Conservation (phyloP, 2,888 invertebrate genomes). For the Teinopalpus imperialis region DNA sequence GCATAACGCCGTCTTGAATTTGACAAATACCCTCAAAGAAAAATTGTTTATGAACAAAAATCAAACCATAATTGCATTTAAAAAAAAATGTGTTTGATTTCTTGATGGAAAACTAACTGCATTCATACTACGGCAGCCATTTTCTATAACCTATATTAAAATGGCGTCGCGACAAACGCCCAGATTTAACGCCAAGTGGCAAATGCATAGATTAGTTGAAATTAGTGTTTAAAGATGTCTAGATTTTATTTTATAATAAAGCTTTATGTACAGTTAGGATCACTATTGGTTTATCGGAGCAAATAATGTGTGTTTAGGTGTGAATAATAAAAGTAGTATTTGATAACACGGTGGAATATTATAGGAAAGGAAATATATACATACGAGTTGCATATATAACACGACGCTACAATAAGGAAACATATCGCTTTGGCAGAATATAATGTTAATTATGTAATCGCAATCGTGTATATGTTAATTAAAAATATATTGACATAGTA, state of each 20-base stretch:
- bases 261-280: conserved; percentile 77
- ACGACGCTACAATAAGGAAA: conserved; percentile 77
- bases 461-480: conserved; percentile 53
- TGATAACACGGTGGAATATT: conserved; percentile 69
- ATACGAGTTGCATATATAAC: conserved; percentile 56
- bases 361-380: conserved; percentile 53
- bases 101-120: too few relatives aligned
- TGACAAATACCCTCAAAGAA: neutral
- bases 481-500: conserved; percentile 37
- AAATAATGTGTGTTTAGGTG: conserved; percentile 66
- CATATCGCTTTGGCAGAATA: conserved; percentile 77
- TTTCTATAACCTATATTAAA: conserved; percentile 46
- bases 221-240: conserved; percentile 61
- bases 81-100: too few relatives aligned
- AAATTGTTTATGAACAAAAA: conserved; percentile 5
- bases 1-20: neutral
- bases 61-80: too few relatives aligned
- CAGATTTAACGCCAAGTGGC: conserved; percentile 55
- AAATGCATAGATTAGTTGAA: conserved; percentile 71
- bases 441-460: conserved; percentile 46
- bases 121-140: conserved; percentile 61
- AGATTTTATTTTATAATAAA: conserved; percentile 76
- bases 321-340: conserved; percentile 76
- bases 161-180: conserved; percentile 54
- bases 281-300: conserved; percentile 65